A percentile compares a stretch with the other conserved stretches of the same genome.
Conservation (phyloP, 2,888 invertebrate genomes). For the Strigamia transsilvanica region DNA sequence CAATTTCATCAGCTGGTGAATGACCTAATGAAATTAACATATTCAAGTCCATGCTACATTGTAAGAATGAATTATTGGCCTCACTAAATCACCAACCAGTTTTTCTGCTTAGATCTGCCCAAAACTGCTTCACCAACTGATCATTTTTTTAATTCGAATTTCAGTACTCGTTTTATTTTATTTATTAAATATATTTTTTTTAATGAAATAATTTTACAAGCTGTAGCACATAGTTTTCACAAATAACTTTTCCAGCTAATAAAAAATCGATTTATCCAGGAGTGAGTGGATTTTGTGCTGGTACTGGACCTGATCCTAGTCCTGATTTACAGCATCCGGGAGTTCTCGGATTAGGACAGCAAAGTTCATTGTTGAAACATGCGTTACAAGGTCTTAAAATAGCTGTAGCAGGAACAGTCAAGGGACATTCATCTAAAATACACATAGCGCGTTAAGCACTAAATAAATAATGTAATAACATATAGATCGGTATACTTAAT, state of each 20-base stretch:
- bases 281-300: not conserved
- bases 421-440: constrained; percentile 13
- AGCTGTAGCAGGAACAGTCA: not conserved
- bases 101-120: constrained; percentile 4
- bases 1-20: constrained; percentile 22
- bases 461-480: not conserved
- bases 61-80: not conserved
- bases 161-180: too few relatives aligned
- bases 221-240: not conserved
- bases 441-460: not conserved
- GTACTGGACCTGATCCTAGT: not conserved
- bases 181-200: not conserved
- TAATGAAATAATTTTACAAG: not conserved
- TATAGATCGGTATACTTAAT: not conserved
- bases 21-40: constrained; percentile 5
- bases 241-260: not conserved
- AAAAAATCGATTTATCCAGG: not conserved
- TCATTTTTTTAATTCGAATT: not conserved
- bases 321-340: not conserved
- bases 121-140: not conserved
- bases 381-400: not conserved
- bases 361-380: not conserved
- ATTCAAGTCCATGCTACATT: not conserved
- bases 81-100: not conserved
- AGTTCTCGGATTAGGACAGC: not conserved